A percentile compares a stretch with the other conserved stretches of the same genome.
phyloP scores from a whole-genome alignment of 2,888 invertebrate genomes.

The Nephrotoma guestfalica region DNA sequence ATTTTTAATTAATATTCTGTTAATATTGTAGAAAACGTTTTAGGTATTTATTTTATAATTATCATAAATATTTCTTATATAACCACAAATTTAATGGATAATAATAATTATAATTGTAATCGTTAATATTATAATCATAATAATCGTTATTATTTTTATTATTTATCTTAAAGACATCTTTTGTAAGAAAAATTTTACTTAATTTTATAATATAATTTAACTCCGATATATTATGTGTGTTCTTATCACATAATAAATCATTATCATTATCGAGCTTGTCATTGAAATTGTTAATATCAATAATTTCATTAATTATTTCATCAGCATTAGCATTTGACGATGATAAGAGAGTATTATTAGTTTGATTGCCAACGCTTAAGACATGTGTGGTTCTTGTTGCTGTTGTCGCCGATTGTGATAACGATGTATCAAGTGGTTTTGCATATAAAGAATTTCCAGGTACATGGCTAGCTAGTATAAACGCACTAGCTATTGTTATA shows the following conservation, averaged over 20 bases:
- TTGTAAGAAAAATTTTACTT: neutral
- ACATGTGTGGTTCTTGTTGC: neutral
- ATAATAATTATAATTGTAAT: neutral
- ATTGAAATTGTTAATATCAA: neutral
- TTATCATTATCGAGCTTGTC: neutral
- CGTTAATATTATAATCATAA: neutral
- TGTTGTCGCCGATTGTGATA: neutral
- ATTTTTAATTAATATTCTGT: neutral
- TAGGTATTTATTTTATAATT: neutral
- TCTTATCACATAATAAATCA: neutral
- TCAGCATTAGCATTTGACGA: neutral
- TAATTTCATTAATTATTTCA: neutral
- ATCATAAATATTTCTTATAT: neutral
- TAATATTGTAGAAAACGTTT: neutral
- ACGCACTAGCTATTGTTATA: conserved; percentile 30
- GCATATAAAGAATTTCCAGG: conserved; percentile 33
- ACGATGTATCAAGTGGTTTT: neutral
- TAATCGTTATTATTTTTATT: neutral
- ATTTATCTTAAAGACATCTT: neutral
- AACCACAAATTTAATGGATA: neutral
- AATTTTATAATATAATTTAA: neutral
- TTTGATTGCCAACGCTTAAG: neutral
- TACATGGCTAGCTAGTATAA: conserved; percentile 36
- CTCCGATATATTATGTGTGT: neutral
- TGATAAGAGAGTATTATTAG: neutral